These are phyloP conservation scores for Gephyroberyx darwinii DNA, from an alignment of 2,797 vertebrate genomes.

Conservation along the genomic window DNA sequence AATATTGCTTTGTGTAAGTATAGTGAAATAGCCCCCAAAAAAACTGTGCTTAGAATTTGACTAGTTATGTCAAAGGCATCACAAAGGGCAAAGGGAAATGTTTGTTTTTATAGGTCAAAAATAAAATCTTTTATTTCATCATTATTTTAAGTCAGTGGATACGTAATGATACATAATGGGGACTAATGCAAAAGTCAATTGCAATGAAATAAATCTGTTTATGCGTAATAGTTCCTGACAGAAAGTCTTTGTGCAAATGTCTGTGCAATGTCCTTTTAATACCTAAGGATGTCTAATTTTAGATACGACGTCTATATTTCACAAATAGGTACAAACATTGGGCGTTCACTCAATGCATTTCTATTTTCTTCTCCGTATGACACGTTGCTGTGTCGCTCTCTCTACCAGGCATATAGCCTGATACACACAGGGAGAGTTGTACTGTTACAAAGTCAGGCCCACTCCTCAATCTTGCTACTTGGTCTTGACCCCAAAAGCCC, in stretches of 20 bases:
- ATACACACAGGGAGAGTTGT: slow-evolving; percentile 46
- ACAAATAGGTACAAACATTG: slow-evolving; percentile 23
- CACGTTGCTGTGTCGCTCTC: slow-evolving; percentile 57
- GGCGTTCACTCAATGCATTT: slow-evolving; percentile 62
- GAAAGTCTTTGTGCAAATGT: background rate
- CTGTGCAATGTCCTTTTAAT: slow-evolving; percentile 43
- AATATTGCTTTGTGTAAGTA: slow-evolving; percentile 42
- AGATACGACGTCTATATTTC: slow-evolving; percentile 46
- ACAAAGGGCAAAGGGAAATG: background rate
- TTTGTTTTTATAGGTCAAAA: background rate
- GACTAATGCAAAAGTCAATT: background rate
- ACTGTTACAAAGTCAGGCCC: slow-evolving; percentile 62
- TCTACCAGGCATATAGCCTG: slow-evolving; percentile 47
- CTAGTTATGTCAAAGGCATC: background rate
- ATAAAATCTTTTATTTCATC: background rate
- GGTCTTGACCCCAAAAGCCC: slow-evolving; percentile 76
- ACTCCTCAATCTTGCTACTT: slow-evolving; percentile 70
- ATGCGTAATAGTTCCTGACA: background rate
- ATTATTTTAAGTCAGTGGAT: background rate
- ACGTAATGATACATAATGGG: slow-evolving; percentile 18
- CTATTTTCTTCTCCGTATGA: slow-evolving; percentile 66
- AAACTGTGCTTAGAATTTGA: slow-evolving; percentile 1
- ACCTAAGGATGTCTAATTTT: slow-evolving; percentile 35
- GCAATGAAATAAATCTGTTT: background rate
- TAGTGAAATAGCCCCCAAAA: slow-evolving; percentile 11